Evolutionary conservation across 2,113 vertebrate species (phyloP), one percentile per base, ranked within the genome.

Genomic region (Leptocoma aspasia): DNA sequence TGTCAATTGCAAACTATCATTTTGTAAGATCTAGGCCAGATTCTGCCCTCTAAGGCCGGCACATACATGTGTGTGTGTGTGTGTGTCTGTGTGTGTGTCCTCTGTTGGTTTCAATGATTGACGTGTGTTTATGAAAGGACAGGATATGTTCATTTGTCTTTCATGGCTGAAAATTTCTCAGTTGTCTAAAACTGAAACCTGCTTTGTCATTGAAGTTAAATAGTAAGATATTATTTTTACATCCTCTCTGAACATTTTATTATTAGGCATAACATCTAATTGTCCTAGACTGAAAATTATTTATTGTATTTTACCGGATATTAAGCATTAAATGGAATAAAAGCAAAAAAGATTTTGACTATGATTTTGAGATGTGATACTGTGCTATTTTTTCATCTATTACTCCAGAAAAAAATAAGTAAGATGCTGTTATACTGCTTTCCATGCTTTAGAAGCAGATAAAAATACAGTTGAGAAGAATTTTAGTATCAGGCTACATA

Each of bases 211-310:
- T 91, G 66, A 83, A 86, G 53, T 92, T 81, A 76, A 92, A 77
- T 52, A 89, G 85, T 75, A 73, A 95, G 82, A 94, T 88, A 79
- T 41, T 72, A 87, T 93, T 96, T 97, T 93, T 95, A 92, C 86
- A 93, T 92, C 90, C 30, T 90, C 49, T 90, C 90, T 94, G 47
- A 94, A 86, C 77, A 27, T 84, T 96, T 96, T 95, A 30, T 95
- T 97, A 85, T 90, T 94, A 72, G 94, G 33, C 92, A 54, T 92
- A 96, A 71, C 70, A 92, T 89, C 87, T 82, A 65, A 87, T 91
- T 95, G 89, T 87, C 92, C 33, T 83, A 71, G 65, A 89, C 63
- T 86, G 73, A 92, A 95, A 81, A 60, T 27, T 95, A 90, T 88
- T 96, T 90, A 65, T 37, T 68, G 82, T 88, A 88, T 91, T 97